phyloP scores from a whole-genome alignment of 2,888 invertebrate genomes.

The Tetragnatha montana region DNA sequence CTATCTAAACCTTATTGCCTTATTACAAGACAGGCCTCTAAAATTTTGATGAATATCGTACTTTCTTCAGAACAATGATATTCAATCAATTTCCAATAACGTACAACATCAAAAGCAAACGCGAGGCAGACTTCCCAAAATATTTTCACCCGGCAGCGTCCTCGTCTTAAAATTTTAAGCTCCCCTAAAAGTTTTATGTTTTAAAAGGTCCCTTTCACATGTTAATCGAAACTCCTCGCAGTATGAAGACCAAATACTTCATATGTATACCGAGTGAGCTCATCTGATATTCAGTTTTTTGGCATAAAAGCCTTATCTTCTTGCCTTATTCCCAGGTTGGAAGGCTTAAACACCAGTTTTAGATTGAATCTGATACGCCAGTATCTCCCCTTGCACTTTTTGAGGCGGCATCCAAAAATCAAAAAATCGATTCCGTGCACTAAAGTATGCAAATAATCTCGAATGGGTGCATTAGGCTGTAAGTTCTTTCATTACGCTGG shows the following conservation, averaged over 20 bases:
- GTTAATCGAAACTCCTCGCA: not conserved
- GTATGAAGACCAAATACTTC: not conserved
- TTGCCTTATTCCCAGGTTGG: not conserved
- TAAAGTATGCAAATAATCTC: constrained; percentile 32
- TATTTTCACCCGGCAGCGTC: not conserved
- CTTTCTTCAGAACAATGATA: too few species aligned
- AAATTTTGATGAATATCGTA: too few species aligned
- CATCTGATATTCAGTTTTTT: not conserved
- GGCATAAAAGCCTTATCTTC: not conserved
- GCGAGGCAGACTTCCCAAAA: too few species aligned
- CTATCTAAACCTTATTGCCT: too few species aligned
- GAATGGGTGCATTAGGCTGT: not conserved
- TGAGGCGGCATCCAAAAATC: not conserved
- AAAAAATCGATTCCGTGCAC: constrained; percentile 19
- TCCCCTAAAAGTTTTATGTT: not conserved
- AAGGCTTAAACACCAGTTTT: not conserved
- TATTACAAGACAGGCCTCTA: too few species aligned
- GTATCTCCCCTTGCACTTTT: not conserved
- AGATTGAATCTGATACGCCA: not conserved
- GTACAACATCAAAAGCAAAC: too few species aligned
- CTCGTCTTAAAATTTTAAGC: not conserved
- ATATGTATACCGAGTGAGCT: not conserved
- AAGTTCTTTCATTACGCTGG: not conserved
- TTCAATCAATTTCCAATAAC: too few species aligned
- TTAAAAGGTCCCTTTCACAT: not conserved